Evolutionary conservation across 2,888 invertebrate species (phyloP).

Genomic region (Leptopilina myrica): DNA sequence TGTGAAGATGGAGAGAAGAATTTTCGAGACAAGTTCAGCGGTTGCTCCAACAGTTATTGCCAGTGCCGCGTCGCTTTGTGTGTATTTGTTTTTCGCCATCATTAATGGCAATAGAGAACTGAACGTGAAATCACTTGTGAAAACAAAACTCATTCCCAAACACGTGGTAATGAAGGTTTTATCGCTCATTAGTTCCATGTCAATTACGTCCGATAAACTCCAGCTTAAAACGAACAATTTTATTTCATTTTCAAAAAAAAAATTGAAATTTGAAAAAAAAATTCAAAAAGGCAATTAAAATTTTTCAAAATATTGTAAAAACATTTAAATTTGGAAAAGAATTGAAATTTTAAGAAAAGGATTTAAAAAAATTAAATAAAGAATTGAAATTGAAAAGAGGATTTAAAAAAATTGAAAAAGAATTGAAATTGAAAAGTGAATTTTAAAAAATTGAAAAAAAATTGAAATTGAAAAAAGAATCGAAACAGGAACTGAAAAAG

Average conservation of each 20-base stretch:
- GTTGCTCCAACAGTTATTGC: constrained; percentile 84
- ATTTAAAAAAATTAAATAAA: no score
- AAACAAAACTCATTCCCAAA: constrained; percentile 83
- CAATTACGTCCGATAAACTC: constrained; percentile 64
- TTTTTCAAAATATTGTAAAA: neutral
- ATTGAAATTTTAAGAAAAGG: no score
- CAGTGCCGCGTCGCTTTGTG: constrained; percentile 81
- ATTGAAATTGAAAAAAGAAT: no score
- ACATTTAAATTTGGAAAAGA: no score
- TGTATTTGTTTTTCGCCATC: constrained; percentile 80
- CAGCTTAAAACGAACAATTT: constrained; percentile 1
- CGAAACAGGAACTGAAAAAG: no score
- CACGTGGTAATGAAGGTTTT: constrained; percentile 80
- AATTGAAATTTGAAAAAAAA: constrained; percentile 18
- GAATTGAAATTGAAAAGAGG: no score
- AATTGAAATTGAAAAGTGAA: no score
- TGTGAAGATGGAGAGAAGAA: constrained; percentile 81
- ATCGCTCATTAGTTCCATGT: constrained; percentile 70
- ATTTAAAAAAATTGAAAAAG: no score
- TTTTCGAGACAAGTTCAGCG: constrained; percentile 83
- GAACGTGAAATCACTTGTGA: constrained; percentile 85
- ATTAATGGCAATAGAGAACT: constrained; percentile 84
- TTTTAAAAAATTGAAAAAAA: no score
- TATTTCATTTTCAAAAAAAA: neutral
- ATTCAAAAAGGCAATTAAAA: neutral